Base-by-base conservation (phyloP, 2,888 invertebrate species). In the Thecophora atra region DNA sequence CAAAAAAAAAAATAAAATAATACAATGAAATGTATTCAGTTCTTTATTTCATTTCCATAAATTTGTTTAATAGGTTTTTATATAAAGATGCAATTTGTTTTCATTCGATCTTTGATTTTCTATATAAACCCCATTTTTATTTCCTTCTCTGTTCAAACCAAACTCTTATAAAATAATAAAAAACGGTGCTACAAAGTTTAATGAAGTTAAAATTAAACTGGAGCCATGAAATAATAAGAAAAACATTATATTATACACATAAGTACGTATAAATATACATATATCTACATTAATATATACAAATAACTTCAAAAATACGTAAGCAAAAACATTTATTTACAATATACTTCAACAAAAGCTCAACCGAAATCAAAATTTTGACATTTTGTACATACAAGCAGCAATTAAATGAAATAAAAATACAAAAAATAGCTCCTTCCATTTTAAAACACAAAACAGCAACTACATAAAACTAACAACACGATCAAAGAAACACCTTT, bases 161-260 rank as follows among this genome's bases (percentile, higher is more conserved):
- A 65, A 56, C 15, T 56, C 47, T 70, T 51, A 21, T 44, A 70
- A 5, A 15, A 65, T 54, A 71, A 54, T 58, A 64, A 70, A 42
- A 70, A 58, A 63, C 68, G 72, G 72, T 72, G 72, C 72, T 72
- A 71, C 6, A 63, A 52, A 58, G 21, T 60, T 69, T 69, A 60
- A 58, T 63, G 62, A n/a, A 51, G 47, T 70, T 70, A 47, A 37
- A n/a, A 52, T 70, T 62, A 52, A 63, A 70, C 52, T 62, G 13
- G 54, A 28, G 26, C 26, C 58, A 70, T 47, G 51, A 60, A 69
- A 67, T 21, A 42, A 62, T 21, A 30, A 42, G 60, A 52, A 54
- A n/a, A 56, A 37, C 52, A 17, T 26, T 37, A n/a, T 47, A 44
- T 42, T 58, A 62, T 65, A 58, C 28, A 52, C 19, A 37, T 52